A percentile compares a stretch with the other conserved stretches of the same genome.
Conservation (phyloP, 2,888 invertebrate species). For the Caenorhabditis virilis region DNA sequence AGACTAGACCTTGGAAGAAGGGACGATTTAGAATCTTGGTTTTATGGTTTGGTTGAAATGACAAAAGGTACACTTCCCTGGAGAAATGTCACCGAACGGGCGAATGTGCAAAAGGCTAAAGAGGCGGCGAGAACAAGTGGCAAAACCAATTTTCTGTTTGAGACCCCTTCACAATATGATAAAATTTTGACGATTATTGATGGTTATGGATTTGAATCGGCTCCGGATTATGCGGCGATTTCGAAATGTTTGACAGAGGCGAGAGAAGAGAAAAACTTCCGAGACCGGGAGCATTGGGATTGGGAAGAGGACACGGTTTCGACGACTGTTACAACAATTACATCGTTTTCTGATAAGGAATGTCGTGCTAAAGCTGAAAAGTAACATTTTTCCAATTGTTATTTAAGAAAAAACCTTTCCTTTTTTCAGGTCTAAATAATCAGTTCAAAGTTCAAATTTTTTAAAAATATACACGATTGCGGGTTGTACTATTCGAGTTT, state of each 20-base stretch:
- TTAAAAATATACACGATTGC: background rate
- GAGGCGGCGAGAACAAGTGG: conserved; percentile 28
- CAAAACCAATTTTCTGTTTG: conserved; percentile 45
- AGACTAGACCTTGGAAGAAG: conserved; percentile 47
- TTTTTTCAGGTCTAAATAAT: background rate
- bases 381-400: background rate
- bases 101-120: conserved; percentile 47
- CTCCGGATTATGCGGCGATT: conserved; percentile 51
- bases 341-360: conserved; percentile 42
- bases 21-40: conserved; percentile 59
- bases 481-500: background rate
- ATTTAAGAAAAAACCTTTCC: background rate
- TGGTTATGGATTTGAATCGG: conserved; percentile 46
- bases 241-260: conserved; percentile 43
- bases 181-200: conserved; percentile 49
- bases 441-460: background rate
- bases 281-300: conserved; percentile 47
- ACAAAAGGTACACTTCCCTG: conserved; percentile 56
- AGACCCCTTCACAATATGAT: conserved; percentile 50
- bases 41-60: conserved; percentile 56
- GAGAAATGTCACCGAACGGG: conserved; percentile 51
- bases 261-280: conserved; percentile 34
- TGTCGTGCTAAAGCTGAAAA: conserved; percentile 17
- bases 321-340: conserved; percentile 41
- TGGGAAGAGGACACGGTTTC: conserved; percentile 52